These are phyloP conservation scores for Colistium nudipinnis DNA, from an alignment of 2,113 vertebrate genomes.

Conservation along the genomic window DNA sequence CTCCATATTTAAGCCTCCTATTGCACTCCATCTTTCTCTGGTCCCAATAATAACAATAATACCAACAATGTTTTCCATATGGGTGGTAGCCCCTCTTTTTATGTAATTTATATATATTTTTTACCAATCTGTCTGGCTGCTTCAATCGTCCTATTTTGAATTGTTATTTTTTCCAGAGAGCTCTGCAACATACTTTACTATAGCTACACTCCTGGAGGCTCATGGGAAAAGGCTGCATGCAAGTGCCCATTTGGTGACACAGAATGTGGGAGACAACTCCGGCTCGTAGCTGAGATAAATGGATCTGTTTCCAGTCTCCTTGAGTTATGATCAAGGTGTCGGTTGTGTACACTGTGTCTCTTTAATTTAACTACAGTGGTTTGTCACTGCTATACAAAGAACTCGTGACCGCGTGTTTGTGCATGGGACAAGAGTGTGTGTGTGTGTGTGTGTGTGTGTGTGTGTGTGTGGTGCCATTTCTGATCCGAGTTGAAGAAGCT, in stretches of 20 bases:
- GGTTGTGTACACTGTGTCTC: slow-evolving; percentile 30
- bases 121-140: slow-evolving; percentile 13
- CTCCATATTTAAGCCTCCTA: background rate
- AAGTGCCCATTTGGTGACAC: slow-evolving; percentile 43
- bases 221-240: slow-evolving; percentile 20
- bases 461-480: background rate
- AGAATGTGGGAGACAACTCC: background rate
- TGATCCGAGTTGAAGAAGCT: slow-evolving; percentile 41
- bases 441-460: background rate
- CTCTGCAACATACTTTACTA: slow-evolving; percentile 36
- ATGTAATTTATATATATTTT: background rate
- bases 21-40: slow-evolving; percentile 4
- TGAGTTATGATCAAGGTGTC: slow-evolving; percentile 51
- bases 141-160: slow-evolving; percentile 28
- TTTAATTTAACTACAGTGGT: slow-evolving; percentile 49
- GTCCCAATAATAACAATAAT: no score
- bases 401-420: slow-evolving; percentile 3
- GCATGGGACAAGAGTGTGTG: background rate
- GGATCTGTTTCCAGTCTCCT: slow-evolving; percentile 19
- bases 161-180: slow-evolving; percentile 36
- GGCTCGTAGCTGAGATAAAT: slow-evolving; percentile 23
- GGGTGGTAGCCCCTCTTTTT: background rate
- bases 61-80: slow-evolving; percentile 16
- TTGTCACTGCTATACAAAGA: slow-evolving; percentile 44
- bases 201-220: slow-evolving; percentile 29